Conservation (phyloP, 2,888 invertebrate species). For the Agrochola macilenta region DNA sequence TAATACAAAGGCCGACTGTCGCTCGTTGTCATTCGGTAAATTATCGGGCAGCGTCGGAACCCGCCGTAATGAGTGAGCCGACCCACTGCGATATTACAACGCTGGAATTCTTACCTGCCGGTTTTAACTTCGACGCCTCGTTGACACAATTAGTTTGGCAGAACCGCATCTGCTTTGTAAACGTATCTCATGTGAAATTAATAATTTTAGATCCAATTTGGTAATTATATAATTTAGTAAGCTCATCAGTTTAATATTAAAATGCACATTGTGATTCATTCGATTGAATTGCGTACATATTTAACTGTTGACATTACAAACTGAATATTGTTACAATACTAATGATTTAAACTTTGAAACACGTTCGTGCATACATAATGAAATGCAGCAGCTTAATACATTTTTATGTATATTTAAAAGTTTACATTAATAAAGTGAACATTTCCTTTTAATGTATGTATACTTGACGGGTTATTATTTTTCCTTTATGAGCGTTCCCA, state of each 20-base stretch:
- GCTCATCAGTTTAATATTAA: conserved; percentile 5
- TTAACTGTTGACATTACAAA: conserved; percentile 31
- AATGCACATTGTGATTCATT: conserved; percentile 3
- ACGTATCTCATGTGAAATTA: not conserved
- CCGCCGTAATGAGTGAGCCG: conserved; percentile 57
- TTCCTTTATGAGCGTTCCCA: conserved; percentile 34
- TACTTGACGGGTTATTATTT: conserved; percentile 55
- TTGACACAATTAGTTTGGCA: conserved; percentile 26
- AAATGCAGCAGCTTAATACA: conserved; percentile 2
- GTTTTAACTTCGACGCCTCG: conserved; percentile 38
- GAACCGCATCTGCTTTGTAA: conserved; percentile 27
- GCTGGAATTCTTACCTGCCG: conserved; percentile 56
- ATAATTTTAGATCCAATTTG: conserved; percentile 18
- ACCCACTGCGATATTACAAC: conserved; percentile 44
- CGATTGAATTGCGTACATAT: conserved; percentile 11
- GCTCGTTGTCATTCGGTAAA: conserved; percentile 70
- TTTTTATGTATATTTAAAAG: conserved; percentile 39
- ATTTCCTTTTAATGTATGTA: conserved; percentile 45
- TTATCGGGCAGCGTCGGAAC: conserved; percentile 64
- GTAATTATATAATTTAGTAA: conserved; percentile 13
- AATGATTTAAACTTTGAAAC: conserved; percentile 41
- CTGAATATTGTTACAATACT: conserved; percentile 24
- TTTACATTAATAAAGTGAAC: conserved; percentile 47
- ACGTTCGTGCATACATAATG: conserved; percentile 18
- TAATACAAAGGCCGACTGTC: conserved; percentile 70